Evolutionary conservation across 2,888 invertebrate species (phyloP).

Genomic region (Xestia ashworthii): DNA sequence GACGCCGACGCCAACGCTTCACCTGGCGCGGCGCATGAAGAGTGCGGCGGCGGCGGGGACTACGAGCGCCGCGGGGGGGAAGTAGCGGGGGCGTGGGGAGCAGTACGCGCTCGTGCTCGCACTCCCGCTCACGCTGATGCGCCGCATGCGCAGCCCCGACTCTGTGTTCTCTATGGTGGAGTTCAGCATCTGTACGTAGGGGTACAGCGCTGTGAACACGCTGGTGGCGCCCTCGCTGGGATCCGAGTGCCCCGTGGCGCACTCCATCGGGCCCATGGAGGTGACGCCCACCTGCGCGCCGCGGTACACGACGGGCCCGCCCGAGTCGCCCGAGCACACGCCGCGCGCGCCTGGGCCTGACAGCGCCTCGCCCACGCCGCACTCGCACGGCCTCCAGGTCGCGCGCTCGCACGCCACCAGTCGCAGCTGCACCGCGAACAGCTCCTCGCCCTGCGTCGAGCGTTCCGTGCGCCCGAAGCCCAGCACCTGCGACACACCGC

Average conservation of each 20-base stretch:
- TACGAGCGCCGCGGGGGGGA: conserved; percentile 2
- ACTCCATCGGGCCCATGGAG: conserved; percentile 83
- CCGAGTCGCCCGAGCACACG: conserved; percentile 86
- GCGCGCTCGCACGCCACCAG: conserved; percentile 77
- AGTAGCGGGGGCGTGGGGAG: conserved; percentile 1
- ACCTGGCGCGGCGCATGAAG: conserved; percentile 8
- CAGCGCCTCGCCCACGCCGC: conserved; percentile 70
- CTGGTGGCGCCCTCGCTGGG: conserved; percentile 73
- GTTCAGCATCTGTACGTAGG: conserved; percentile 79
- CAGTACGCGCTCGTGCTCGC: not conserved
- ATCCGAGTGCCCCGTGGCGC: conserved; percentile 62
- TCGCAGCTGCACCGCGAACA: conserved; percentile 76
- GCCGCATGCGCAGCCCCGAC: conserved; percentile 72
- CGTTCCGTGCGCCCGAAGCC: conserved; percentile 83
- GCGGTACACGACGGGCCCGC: conserved; percentile 76
- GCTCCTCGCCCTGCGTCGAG: conserved; percentile 75
- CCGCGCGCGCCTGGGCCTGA: conserved; percentile 68
- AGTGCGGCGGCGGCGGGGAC: conserved; percentile 14
- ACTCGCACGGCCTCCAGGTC: conserved; percentile 79
- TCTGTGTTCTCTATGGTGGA: conserved; percentile 78
- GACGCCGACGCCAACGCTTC: not conserved
- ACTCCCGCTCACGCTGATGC: conserved; percentile 22
- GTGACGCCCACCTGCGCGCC: conserved; percentile 78
- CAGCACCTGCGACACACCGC: conserved; percentile 72
- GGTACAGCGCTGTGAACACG: conserved; percentile 82